Evolutionary conservation across 2,888 invertebrate species (phyloP).

Genomic region (Tiliacea citrago): DNA sequence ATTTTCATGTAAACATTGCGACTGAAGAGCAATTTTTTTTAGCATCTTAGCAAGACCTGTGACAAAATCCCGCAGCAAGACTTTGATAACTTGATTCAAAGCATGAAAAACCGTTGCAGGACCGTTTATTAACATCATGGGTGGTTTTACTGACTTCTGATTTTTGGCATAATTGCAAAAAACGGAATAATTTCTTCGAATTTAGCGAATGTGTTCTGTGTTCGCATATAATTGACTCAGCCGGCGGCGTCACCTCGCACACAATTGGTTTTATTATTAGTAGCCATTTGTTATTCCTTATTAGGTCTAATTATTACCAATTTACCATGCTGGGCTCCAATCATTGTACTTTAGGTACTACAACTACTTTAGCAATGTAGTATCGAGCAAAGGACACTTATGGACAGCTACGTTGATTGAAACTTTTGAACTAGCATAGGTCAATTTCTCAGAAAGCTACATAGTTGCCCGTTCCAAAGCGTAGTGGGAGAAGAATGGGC

Average conservation of each 20-base stretch:
- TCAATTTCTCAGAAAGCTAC: neutral
- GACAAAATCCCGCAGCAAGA: too few species aligned
- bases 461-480: neutral
- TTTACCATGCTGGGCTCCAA: conserved; percentile 6
- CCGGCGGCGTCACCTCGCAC: neutral
- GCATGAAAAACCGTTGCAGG: too few species aligned
- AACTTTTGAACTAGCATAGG: neutral
- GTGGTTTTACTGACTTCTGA: too few species aligned
- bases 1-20: too few species aligned
- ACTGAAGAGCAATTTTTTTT: too few species aligned
- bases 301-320: conserved; percentile 26
- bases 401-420: neutral
- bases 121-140: too few species aligned
- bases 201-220: neutral
- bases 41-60: too few species aligned
- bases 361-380: too few species aligned
- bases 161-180: too few species aligned
- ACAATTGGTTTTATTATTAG: conserved; percentile 5
- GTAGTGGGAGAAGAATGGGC: neutral
- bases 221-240: neutral
- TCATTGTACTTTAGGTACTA: neutral
- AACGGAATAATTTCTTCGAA: too few species aligned
- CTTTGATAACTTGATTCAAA: too few species aligned
- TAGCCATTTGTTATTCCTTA: conserved; percentile 10
- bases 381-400: neutral